Evolutionary conservation across 2,888 invertebrate species (phyloP).

Genomic region (Scaptomyza flava): DNA sequence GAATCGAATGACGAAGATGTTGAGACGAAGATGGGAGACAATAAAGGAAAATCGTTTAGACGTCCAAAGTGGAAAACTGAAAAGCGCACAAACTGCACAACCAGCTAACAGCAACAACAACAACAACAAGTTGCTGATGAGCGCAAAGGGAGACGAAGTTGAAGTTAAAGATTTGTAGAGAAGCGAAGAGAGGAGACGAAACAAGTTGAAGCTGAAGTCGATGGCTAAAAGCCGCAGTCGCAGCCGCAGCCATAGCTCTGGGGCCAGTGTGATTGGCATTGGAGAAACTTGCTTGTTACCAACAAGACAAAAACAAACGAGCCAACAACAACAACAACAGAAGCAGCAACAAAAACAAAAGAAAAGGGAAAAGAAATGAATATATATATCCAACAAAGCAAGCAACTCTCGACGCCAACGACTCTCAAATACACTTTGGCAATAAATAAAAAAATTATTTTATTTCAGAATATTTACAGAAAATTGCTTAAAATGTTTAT

Average conservation of each 20-base stretch:
- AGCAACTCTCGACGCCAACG: conserved; percentile 2
- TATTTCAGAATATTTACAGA: no score
- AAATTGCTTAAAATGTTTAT: no score
- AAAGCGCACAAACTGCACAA: conserved; percentile 50
- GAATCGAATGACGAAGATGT: conserved; percentile 31
- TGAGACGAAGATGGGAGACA: conserved; percentile 23
- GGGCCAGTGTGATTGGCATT: conserved; percentile 55
- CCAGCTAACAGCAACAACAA: conserved; percentile 15
- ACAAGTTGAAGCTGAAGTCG: conserved; percentile 24
- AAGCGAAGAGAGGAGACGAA: conserved; percentile 6
- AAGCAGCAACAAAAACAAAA: background rate
- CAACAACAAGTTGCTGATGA: conserved; percentile 42
- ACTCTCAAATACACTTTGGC: conserved; percentile 18
- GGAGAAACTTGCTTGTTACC: conserved; percentile 58
- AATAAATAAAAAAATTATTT: background rate
- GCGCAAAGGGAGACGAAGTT: conserved; percentile 44
- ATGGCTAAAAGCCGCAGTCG: conserved; percentile 30
- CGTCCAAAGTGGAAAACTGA: conserved; percentile 56
- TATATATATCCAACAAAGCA: conserved; percentile 7
- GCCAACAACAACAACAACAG: conserved; percentile 6
- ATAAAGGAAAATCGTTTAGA: conserved; percentile 55
- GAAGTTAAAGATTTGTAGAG: conserved; percentile 7
- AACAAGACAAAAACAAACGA: conserved; percentile 43
- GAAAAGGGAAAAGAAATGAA: conserved; percentile 7
- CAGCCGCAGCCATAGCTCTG: conserved; percentile 43